phyloP scores from a whole-genome alignment of 2,888 invertebrate genomes.

The Epirrita christyi region DNA sequence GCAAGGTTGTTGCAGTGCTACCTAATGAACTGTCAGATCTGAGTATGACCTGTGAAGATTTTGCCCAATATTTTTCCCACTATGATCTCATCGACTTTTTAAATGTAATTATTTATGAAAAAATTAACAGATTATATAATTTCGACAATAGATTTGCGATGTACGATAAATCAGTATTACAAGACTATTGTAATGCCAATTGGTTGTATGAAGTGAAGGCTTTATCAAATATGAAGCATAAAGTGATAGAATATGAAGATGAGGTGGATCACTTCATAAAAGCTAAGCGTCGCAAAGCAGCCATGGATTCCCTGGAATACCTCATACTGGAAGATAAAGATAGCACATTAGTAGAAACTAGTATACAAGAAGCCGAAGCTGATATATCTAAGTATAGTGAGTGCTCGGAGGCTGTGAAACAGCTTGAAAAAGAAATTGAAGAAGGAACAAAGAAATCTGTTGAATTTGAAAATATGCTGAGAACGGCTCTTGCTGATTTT shows the following conservation, averaged over 20 bases:
- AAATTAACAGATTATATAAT: slow-evolving; percentile 74
- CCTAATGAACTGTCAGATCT: slow-evolving; percentile 69
- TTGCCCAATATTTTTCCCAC: slow-evolving; percentile 64
- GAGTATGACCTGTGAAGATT: slow-evolving; percentile 64
- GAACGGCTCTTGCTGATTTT: slow-evolving; percentile 68
- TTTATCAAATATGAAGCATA: slow-evolving; percentile 65
- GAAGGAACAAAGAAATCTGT: slow-evolving; percentile 72
- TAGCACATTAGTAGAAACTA: slow-evolving; percentile 65
- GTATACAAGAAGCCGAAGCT: slow-evolving; percentile 60
- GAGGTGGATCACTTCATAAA: slow-evolving; percentile 65
- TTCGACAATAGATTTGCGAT: slow-evolving; percentile 81
- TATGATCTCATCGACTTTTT: slow-evolving; percentile 83
- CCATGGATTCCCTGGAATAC: slow-evolving; percentile 64
- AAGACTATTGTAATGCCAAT: slow-evolving; percentile 78
- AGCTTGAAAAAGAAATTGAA: slow-evolving; percentile 77
- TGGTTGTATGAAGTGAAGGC: slow-evolving; percentile 84
- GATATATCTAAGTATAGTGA: slow-evolving; percentile 62
- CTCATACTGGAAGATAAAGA: slow-evolving; percentile 75
- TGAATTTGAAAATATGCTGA: slow-evolving; percentile 76
- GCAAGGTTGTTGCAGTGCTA: slow-evolving; percentile 75
- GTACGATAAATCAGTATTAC: slow-evolving; percentile 82
- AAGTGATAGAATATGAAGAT: slow-evolving; percentile 65
- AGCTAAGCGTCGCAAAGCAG: slow-evolving; percentile 75
- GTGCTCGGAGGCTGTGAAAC: slow-evolving; percentile 68
- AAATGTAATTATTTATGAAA: slow-evolving; percentile 82